phyloP scores from a whole-genome alignment of 2,888 invertebrate species.

The Acrobasis suavella region DNA sequence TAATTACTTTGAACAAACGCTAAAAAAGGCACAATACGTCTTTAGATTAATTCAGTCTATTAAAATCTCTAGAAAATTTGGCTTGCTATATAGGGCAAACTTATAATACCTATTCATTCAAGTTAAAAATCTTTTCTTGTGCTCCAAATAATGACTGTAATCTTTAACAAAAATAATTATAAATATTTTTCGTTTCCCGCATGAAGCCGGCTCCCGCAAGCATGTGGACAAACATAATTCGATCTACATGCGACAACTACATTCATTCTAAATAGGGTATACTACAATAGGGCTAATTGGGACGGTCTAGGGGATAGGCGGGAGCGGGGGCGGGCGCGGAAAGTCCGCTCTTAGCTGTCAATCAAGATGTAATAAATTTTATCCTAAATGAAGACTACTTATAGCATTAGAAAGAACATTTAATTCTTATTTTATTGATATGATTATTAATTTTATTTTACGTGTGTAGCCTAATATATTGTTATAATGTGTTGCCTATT shows the following conservation, averaged over 20 bases:
- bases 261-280: not conserved
- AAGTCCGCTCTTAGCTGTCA: not conserved
- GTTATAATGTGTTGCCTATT: too few relatives aligned
- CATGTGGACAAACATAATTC: constrained; percentile 24
- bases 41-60: too few relatives aligned
- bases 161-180: not conserved
- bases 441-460: too few relatives aligned
- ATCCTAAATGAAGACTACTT: too few relatives aligned
- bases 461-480: too few relatives aligned
- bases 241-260: constrained; percentile 21
- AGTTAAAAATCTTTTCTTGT: not conserved
- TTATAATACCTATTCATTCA: too few relatives aligned
- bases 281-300: constrained; percentile 15
- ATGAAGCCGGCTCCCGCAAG: constrained; percentile 4
- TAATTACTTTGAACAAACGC: too few relatives aligned
- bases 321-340: not conserved
- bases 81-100: too few relatives aligned
- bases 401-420: too few relatives aligned
- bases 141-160: not conserved
- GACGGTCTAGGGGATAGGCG: not conserved
- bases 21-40: too few relatives aligned
- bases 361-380: not conserved
- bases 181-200: constrained; percentile 7
- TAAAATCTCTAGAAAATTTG: too few relatives aligned
- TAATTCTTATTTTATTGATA: too few relatives aligned